These are phyloP conservation scores for Bufo bufo DNA, from an alignment of 2,113 vertebrate species.

Conservation along the genomic window DNA sequence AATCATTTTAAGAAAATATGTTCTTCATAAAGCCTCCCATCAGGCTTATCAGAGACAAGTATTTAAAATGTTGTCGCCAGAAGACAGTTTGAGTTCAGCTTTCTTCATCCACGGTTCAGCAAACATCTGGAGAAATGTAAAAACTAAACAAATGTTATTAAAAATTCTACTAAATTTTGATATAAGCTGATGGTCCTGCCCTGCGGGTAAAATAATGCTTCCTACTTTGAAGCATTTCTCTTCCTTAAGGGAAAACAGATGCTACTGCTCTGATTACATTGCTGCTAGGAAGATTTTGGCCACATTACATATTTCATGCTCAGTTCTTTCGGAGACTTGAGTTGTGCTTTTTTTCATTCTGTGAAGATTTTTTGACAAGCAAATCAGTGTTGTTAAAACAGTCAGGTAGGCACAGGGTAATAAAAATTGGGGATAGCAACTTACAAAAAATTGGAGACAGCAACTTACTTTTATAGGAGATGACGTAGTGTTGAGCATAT, in stretches of 20 bases:
- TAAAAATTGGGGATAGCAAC: no score
- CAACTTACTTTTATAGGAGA: background rate
- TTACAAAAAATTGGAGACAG: background rate
- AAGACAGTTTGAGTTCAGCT: slow-evolving; percentile 19
- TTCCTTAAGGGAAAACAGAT: slow-evolving; percentile 42
- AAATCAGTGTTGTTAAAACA: background rate
- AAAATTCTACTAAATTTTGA: slow-evolving; percentile 29
- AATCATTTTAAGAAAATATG: slow-evolving; percentile 2
- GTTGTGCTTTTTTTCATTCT: background rate
- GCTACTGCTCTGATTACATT: slow-evolving; percentile 17
- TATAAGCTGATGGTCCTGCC: slow-evolving; percentile 36
- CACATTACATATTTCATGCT: slow-evolving; percentile 35
- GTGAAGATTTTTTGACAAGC: background rate
- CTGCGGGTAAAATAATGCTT: slow-evolving; percentile 37
- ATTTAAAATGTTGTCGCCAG: slow-evolving; percentile 21
- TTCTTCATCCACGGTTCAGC: slow-evolving; percentile 5
- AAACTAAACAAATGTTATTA: slow-evolving; percentile 47
- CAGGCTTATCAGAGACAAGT: background rate
- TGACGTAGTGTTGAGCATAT: background rate
- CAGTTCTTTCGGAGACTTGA: background rate
- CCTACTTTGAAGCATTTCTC: slow-evolving; percentile 36
- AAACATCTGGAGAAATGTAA: slow-evolving; percentile 42
- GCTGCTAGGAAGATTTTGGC: slow-evolving; percentile 24
- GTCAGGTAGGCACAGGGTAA: background rate
- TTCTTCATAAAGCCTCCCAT: slow-evolving; percentile 2